A percentile compares a stretch with the other conserved stretches of the same genome.
phyloP scores from a whole-genome alignment of 2,113 vertebrate species.

The Rhizomys pruinosus region DNA sequence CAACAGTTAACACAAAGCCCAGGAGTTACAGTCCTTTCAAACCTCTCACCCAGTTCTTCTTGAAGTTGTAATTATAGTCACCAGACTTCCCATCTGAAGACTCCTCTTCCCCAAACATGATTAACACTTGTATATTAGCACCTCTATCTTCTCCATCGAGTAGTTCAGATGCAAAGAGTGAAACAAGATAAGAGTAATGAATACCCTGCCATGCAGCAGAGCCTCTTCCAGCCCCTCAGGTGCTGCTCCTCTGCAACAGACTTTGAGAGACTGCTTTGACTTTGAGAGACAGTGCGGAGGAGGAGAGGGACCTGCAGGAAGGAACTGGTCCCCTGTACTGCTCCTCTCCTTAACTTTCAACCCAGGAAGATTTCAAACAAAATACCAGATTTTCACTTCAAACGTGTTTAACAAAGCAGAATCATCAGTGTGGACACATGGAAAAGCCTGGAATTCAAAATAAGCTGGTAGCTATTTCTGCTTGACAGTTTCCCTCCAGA shows the following conservation, averaged over 20 bases:
- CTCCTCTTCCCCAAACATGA: background rate
- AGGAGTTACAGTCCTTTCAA: background rate
- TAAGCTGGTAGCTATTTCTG: too few species aligned
- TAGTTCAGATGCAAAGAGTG: slow-evolving; percentile 4
- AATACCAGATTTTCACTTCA: too few species aligned
- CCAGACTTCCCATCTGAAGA: slow-evolving; percentile 8
- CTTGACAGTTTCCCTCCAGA: too few species aligned
- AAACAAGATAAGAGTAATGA: slow-evolving; percentile 16
- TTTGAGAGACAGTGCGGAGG: background rate
- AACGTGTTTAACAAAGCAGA: too few species aligned
- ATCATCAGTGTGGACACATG: too few species aligned
- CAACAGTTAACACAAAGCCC: background rate
- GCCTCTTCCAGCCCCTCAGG: background rate
- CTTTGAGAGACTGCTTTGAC: background rate
- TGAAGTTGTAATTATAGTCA: background rate
- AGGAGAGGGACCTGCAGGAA: background rate
- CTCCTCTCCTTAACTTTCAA: too few species aligned
- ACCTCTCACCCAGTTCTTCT: background rate
- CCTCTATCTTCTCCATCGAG: background rate
- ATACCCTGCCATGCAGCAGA: background rate
- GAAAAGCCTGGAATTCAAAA: too few species aligned
- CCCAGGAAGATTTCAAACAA: too few species aligned
- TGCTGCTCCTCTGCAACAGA: background rate
- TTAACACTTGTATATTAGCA: background rate
- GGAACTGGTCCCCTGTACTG: too few species aligned